These are phyloP conservation scores for Coranthus polyacanthus DNA, from an alignment of 2,797 vertebrate genomes.

Conservation along the genomic window DNA sequence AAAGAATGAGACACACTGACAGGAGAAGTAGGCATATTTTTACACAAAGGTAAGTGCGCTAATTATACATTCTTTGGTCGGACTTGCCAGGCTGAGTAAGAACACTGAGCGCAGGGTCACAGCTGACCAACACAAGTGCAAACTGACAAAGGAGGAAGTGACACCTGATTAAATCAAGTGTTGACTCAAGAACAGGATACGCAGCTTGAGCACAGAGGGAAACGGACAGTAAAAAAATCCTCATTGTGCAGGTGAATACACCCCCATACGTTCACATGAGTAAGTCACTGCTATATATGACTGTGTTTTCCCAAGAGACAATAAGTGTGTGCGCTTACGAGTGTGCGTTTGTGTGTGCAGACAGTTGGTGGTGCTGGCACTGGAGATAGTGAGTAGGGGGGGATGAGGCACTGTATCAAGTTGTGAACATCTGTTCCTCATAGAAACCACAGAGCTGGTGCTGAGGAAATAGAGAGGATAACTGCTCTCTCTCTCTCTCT, in stretches of 20 bases:
- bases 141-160: conserved; percentile 67
- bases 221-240: conserved; percentile 54
- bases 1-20: neutral
- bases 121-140: conserved; percentile 58
- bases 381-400: conserved; percentile 83
- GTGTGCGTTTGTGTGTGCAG: conserved; percentile 61
- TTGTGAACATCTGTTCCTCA: conserved; percentile 89
- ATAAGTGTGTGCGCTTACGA: conserved; percentile 38
- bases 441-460: conserved; percentile 87
- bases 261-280: conserved; percentile 30
- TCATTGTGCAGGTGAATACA: conserved; percentile 48
- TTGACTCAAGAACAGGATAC: conserved; percentile 74
- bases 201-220: conserved; percentile 37
- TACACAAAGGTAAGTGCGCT: neutral
- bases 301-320: conserved; percentile 58
- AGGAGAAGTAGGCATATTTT: neutral
- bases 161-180: conserved; percentile 73
- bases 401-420: conserved; percentile 86
- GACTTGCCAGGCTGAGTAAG: conserved; percentile 4
- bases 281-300: conserved; percentile 38
- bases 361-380: conserved; percentile 86
- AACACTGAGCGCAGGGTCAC: conserved; percentile 14
- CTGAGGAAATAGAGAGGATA: conserved; percentile 85
- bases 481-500: conserved; percentile 70
- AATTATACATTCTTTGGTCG: neutral